Percentiles rank a stretch among this genome's conserved stretches.
Evolutionary conservation across 2,113 vertebrate genomes (phyloP).

Genomic region (Erinaceus europaeus): DNA sequence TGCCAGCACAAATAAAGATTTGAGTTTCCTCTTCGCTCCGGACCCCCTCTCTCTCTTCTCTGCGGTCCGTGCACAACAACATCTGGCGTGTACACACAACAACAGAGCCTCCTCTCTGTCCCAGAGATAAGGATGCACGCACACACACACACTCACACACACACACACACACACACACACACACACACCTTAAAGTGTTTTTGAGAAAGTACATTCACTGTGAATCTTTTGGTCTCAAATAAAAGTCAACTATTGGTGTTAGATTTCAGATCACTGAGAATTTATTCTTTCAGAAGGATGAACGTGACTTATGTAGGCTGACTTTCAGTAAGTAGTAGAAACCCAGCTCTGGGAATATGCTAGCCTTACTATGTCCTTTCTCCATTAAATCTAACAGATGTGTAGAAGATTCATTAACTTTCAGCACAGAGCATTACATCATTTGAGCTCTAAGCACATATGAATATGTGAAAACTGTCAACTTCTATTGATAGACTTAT

Average conservation of each 20-base stretch:
- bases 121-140: too few species aligned
- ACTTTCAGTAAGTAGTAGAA: neutral
- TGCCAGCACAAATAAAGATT: too few species aligned
- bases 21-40: too few species aligned
- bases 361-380: neutral
- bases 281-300: neutral
- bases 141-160: too few species aligned
- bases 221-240: neutral
- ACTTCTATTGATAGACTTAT: neutral
- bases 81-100: too few species aligned
- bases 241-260: neutral
- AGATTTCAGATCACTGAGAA: neutral
- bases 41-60: too few species aligned
- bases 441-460: neutral
- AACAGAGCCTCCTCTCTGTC: too few species aligned
- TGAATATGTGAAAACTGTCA: neutral
- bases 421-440: neutral
- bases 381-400: neutral
- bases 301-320: neutral
- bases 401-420: constrained; percentile 6
- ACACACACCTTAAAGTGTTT: too few species aligned
- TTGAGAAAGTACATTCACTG: neutral
- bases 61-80: too few species aligned
- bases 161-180: too few species aligned
- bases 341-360: neutral